phyloP scores from a whole-genome alignment of 2,797 vertebrate species.

The Enteromius viviparus region DNA sequence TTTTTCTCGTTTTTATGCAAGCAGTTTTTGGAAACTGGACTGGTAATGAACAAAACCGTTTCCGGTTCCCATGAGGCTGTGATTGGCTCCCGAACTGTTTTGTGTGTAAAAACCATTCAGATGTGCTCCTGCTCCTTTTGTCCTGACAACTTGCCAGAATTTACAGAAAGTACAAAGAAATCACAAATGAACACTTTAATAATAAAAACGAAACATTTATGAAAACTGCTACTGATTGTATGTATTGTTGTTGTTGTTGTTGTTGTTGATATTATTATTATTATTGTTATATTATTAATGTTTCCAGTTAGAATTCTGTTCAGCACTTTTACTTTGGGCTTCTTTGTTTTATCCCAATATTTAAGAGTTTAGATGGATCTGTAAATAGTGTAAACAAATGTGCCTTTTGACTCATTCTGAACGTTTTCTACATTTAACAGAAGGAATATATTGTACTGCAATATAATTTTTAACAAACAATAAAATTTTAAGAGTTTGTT shows the following conservation, averaged over 20 bases:
- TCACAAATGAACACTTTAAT: slow-evolving; percentile 82
- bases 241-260: slow-evolving; percentile 86
- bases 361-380: slow-evolving; percentile 93
- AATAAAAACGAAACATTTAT: slow-evolving; percentile 74
- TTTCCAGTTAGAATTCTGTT: slow-evolving; percentile 83
- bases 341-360: slow-evolving; percentile 92
- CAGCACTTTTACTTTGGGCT: slow-evolving; percentile 92
- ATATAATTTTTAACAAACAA: slow-evolving; percentile 85
- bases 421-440: slow-evolving; percentile 90
- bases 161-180: slow-evolving; percentile 66
- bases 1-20: background rate
- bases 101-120: background rate
- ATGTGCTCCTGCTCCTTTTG: slow-evolving; percentile 17
- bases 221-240: slow-evolving; percentile 88
- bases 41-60: background rate
- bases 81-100: slow-evolving; percentile 1
- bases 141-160: slow-evolving; percentile 40
- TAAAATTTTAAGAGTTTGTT: slow-evolving; percentile 78
- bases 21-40: slow-evolving; percentile 8
- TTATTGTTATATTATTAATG: slow-evolving; percentile 79
- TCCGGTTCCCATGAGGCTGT: background rate
- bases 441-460: slow-evolving; percentile 86
- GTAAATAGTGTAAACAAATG: slow-evolving; percentile 97
- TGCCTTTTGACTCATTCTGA: slow-evolving; percentile 96
- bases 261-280: slow-evolving; percentile 30